Percentiles rank a stretch among this genome's conserved stretches.
phyloP scores from a whole-genome alignment of 2,888 invertebrate genomes.

The Dorcus hopei region DNA sequence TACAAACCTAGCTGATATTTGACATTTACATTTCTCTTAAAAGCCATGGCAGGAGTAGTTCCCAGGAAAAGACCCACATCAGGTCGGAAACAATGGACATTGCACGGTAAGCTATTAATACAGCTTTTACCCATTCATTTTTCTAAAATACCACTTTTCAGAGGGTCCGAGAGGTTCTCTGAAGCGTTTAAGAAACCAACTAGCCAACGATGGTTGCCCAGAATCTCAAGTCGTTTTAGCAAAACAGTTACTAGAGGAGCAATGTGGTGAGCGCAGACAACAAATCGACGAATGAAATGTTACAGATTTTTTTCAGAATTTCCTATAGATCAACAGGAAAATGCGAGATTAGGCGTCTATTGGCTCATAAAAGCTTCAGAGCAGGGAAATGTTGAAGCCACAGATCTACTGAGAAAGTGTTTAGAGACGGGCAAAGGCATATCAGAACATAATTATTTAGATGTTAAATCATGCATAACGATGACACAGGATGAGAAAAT shows the following conservation, averaged over 20 bases:
- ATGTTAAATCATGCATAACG: constrained; percentile 74
- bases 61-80: constrained; percentile 56
- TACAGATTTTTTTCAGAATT: constrained; percentile 13
- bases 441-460: constrained; percentile 68
- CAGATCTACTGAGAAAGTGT: constrained; percentile 72
- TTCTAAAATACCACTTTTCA: constrained; percentile 38
- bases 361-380: constrained; percentile 93
- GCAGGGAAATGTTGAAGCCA: constrained; percentile 86
- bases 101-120: constrained; percentile 60
- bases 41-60: constrained; percentile 56
- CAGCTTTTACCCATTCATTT: background rate
- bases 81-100: constrained; percentile 73
- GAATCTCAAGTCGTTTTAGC: constrained; percentile 87
- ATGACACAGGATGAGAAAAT: constrained; percentile 85
- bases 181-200: constrained; percentile 62
- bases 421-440: constrained; percentile 71
- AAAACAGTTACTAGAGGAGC: constrained; percentile 76
- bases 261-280: constrained; percentile 59
- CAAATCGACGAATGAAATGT: background rate
- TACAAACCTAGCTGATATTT: too few species aligned
- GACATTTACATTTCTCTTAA: too few species aligned
- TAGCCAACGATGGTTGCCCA: constrained; percentile 86
- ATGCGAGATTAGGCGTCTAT: constrained; percentile 78
- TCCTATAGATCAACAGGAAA: constrained; percentile 68
- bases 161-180: constrained; percentile 67